phyloP scores from a whole-genome alignment of 2,797 vertebrate genomes.

The Buceros bicornis region DNA sequence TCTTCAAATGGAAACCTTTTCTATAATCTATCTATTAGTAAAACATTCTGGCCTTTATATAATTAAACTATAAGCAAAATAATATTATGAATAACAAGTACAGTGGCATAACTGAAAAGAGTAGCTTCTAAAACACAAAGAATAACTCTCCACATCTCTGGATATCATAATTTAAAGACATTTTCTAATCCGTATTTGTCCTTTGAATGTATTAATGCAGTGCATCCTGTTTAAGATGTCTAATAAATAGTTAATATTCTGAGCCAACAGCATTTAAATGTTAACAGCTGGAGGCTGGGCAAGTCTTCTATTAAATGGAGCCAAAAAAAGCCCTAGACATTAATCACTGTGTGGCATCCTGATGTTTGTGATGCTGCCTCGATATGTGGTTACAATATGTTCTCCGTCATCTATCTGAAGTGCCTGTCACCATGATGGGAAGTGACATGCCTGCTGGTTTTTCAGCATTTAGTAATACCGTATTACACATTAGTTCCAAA shows the following conservation, averaged over 20 bases:
- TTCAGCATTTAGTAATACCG: not conserved
- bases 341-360: slow-evolving; percentile 51
- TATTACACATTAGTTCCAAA: not conserved
- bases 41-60: not conserved
- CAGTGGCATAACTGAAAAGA: not conserved
- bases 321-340: slow-evolving; percentile 52
- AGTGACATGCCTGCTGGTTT: not conserved
- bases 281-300: slow-evolving; percentile 46
- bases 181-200: not conserved
- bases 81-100: not conserved
- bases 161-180: not conserved
- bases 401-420: not conserved
- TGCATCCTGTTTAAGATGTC: not conserved
- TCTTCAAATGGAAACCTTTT: not conserved
- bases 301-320: slow-evolving; percentile 1
- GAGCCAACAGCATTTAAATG: not conserved
- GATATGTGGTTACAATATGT: not conserved
- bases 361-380: slow-evolving; percentile 18
- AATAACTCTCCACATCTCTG: not conserved
- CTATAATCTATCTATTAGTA: not conserved
- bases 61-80: not conserved
- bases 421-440: not conserved
- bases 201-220: not conserved
- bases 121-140: not conserved
- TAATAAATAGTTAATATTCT: slow-evolving; percentile 43